Evolutionary conservation across 1,140 invertebrate genomes (phyloP), one percentile per base, ranked within the genome.

Genomic region (Doryteuthis pealeii): DNA sequence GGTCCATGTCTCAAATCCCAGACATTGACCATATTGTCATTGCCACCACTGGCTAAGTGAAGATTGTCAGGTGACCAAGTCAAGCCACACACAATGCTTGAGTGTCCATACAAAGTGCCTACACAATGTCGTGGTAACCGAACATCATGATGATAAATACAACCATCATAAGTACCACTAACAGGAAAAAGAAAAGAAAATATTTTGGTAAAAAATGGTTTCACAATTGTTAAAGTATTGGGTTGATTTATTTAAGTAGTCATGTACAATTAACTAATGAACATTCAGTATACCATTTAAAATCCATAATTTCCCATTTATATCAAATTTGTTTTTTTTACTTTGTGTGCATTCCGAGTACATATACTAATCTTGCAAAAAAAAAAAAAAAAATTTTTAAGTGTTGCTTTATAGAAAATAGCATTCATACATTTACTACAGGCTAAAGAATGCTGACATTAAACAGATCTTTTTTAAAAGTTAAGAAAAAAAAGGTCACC

Each of bases 101-200:
- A 90, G 84, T 99, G 97, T 18, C 91, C 93, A 58, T 87, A 86
- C 32, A 96, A 86, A 3, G 92, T 92, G 22, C 91, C 90, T 18
- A 98, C 90, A 67, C 92, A 90, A 87, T 98, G 96, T n/a, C 97
- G 91, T 0, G 95, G 89, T 77, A 95, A 91, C 49, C 97, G 90
- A 0, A 99, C 96, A 89, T 99, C 97, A 85, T 98, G 96, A 84
- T 99, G 95, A 78, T 96, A 92, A 66, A 99, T 95, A 80, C 91
- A 90, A 10, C 97, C 97, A 82, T 91, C 92, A 74, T 95, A 91
- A 77, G 92, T 93, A 3, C 97, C 97, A 84, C 93, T 96, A n/a
- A 58, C 79, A 76, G 45, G 72, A 28, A 35, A 43, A 76, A 14
- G 70, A n/a, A 68, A 8, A 31, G 18, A 43, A 40, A 68, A 67